Base-by-base conservation (phyloP, 2,797 vertebrate species). In the Galaxias olidus region DNA sequence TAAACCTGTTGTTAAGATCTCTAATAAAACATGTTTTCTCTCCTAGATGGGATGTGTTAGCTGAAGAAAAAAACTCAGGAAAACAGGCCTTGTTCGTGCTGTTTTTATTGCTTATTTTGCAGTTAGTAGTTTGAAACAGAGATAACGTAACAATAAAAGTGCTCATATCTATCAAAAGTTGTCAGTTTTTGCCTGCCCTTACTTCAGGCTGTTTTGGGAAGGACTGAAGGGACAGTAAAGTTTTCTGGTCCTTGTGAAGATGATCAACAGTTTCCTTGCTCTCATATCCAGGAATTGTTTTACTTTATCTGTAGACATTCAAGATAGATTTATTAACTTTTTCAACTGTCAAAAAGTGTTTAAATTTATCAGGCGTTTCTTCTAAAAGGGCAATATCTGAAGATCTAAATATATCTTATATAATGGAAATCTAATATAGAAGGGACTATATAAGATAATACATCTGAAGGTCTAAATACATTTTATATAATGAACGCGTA, bases 221-320 rank as follows among this genome's bases (percentile, higher is more conserved):
- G 53, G 59, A 61, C 30, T 30, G 13, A 61, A 58, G 47, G 61
- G 65, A 74, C 61, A 75, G 30, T 61, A 8, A 56, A 9, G 49
- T 9, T 52, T 61, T 65, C 18, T 18, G 13, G 53, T 63, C 60
- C 45, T 52, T 30, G 30, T 30, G 12, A 51, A 19, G 63, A 65
- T 43, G 55, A 18, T 10, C 19, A 17, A 18, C 41, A 49, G 18
- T 55, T 73, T 81, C 75, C 63, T 77, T 42, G 8, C 42, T 30
- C 46, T 73, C 64, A 85, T 70, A 85, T 91, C 88, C 90, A 79
- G 61, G 79, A 78, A 91, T 90, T 91, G 88, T 91, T 69, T 80
- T 50, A 19, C 72, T 64, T 47, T 13, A 71, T 55, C 59, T 74
- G 73, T 80, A 72, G 79, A 65, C 59, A 58, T 30, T n/a, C n/a